Conservation (phyloP, 2,888 invertebrate genomes). For the Gymnocheta viridis region DNA sequence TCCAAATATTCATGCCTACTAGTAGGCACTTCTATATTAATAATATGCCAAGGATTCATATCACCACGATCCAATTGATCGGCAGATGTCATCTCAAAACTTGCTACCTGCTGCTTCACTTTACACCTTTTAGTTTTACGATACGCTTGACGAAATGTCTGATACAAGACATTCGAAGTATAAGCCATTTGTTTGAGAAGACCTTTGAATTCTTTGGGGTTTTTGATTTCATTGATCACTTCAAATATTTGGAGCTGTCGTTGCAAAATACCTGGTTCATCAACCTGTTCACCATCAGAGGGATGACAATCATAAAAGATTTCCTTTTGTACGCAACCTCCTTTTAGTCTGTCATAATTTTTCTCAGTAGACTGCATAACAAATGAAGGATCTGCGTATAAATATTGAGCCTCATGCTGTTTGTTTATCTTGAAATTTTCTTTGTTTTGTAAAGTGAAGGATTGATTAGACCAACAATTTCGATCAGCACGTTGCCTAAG, state of each 20-base stretch:
- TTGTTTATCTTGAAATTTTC: neutral
- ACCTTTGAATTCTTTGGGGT: slow-evolving; percentile 46
- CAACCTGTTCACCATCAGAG: neutral
- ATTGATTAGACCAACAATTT: neutral
- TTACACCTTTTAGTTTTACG: slow-evolving; percentile 1
- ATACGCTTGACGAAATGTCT: slow-evolving; percentile 39
- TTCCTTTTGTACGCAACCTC: slow-evolving; percentile 5
- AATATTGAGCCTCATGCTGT: neutral
- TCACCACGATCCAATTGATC: too few species aligned
- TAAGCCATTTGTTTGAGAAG: slow-evolving; percentile 38
- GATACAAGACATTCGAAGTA: slow-evolving; percentile 42
- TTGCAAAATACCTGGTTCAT: neutral
- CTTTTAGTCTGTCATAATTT: neutral
- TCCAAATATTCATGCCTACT: neutral
- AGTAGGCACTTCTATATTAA: neutral
- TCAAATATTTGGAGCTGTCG: slow-evolving; percentile 24
- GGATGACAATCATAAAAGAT: slow-evolving; percentile 39
- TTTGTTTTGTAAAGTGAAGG: neutral
- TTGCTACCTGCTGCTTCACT: neutral
- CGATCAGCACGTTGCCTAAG: neutral
- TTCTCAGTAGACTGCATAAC: too few species aligned
- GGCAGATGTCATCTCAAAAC: neutral
- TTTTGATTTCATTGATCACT: slow-evolving; percentile 25
- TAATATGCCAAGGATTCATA: slow-evolving; percentile 16
- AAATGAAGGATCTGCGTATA: too few species aligned